These are phyloP conservation scores for Mesoligia furuncula DNA, from an alignment of 2,888 invertebrate species.

Conservation along the genomic window DNA sequence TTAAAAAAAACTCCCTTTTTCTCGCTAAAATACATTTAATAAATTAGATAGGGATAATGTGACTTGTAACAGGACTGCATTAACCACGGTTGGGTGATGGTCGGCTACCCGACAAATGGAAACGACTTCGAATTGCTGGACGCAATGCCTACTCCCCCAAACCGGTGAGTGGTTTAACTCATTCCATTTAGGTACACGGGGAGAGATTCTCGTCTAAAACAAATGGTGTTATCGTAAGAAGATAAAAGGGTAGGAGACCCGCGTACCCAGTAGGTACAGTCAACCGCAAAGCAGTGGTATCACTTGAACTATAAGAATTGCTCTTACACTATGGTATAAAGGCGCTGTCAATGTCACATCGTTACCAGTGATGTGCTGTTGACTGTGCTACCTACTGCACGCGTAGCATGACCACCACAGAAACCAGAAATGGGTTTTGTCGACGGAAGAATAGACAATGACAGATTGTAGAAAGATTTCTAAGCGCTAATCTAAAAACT, in stretches of 20 bases:
- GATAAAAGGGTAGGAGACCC: background rate
- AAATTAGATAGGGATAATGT: background rate
- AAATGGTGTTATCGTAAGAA: background rate
- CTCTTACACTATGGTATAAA: background rate
- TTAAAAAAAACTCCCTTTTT: background rate
- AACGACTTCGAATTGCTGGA: constrained; percentile 91
- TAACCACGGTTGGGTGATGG: constrained; percentile 91
- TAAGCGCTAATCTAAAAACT: too few relatives aligned
- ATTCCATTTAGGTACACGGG: background rate
- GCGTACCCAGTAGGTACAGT: too few relatives aligned
- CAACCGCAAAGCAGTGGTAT: background rate
- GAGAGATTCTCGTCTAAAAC: background rate
- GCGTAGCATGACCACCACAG: too few relatives aligned
- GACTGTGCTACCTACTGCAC: background rate
- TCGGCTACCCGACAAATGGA: constrained; percentile 90
- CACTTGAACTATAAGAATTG: background rate
- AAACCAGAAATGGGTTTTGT: too few relatives aligned
- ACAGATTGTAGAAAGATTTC: too few relatives aligned
- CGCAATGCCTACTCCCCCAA: constrained; percentile 91
- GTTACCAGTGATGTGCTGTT: background rate
- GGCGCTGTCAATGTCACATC: background rate
- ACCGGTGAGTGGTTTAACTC: constrained; percentile 84
- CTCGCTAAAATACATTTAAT: background rate
- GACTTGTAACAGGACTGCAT: constrained; percentile 86
- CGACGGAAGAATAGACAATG: too few relatives aligned